Evolutionary conservation across 1,140 invertebrate species (phyloP).

Genomic region (Whitmania pigra): DNA sequence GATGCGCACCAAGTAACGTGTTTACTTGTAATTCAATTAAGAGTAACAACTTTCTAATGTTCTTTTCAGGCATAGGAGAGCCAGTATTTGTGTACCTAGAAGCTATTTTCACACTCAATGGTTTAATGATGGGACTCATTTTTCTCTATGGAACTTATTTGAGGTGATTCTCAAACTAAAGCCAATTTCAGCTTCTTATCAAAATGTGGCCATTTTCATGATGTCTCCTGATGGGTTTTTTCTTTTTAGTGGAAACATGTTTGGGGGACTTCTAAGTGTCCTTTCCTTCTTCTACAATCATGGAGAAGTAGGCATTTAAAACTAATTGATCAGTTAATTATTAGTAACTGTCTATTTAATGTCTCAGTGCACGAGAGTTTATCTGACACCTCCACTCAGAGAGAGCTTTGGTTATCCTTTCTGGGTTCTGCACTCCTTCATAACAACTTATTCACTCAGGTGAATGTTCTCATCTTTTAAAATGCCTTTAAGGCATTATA

Average conservation of each 20-base stretch:
- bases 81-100: neutral
- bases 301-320: slow-evolving; percentile 47
- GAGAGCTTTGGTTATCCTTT: slow-evolving; percentile 69
- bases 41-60: neutral
- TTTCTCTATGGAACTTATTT: neutral
- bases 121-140: neutral
- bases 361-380: slow-evolving; percentile 53
- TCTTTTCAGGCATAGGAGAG: neutral
- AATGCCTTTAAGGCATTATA: too few relatives aligned
- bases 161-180: neutral
- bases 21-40: too few relatives aligned
- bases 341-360: neutral
- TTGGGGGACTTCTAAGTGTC: slow-evolving; percentile 57
- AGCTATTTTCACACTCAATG: neutral
- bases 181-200: neutral
- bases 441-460: neutral
- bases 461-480: too few relatives aligned
- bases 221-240: neutral
- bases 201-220: too few relatives aligned
- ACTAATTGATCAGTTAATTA: neutral
- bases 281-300: slow-evolving; percentile 67
- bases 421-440: neutral
- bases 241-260: slow-evolving; percentile 50
- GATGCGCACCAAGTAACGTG: too few relatives aligned
- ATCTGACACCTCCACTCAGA: slow-evolving; percentile 68